phyloP scores from a whole-genome alignment of 2,113 vertebrate genomes.

The Platysteira castanea region DNA sequence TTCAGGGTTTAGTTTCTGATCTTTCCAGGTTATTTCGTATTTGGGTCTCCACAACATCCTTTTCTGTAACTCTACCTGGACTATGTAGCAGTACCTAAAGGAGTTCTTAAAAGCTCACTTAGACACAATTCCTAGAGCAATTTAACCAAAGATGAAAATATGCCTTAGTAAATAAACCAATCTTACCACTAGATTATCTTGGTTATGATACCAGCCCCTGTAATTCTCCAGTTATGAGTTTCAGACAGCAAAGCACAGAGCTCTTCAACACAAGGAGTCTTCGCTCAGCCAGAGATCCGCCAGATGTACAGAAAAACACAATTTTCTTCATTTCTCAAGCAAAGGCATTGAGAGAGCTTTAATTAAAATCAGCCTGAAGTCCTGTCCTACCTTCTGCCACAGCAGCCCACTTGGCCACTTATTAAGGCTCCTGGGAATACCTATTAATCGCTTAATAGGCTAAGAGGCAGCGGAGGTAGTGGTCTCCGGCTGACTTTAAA shows the following conservation, averaged over 20 bases:
- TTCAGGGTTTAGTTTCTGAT: not conserved
- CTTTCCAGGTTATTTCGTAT: not conserved
- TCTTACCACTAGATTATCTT: not conserved
- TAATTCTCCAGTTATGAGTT: not conserved
- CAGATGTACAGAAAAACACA: not conserved
- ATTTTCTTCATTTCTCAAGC: not conserved
- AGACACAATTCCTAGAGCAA: not conserved
- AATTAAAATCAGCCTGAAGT: not conserved
- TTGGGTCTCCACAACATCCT: not conserved
- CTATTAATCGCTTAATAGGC: slow-evolving; percentile 47
- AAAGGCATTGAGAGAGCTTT: not conserved
- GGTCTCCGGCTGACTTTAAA: not conserved
- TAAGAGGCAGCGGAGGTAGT: slow-evolving; percentile 40
- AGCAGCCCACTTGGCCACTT: slow-evolving; percentile 58
- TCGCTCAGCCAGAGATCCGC: not conserved
- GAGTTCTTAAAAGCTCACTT: not conserved
- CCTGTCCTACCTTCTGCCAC: slow-evolving; percentile 43
- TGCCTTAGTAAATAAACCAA: not conserved
- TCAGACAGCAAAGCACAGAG: not conserved
- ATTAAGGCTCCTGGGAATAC: slow-evolving; percentile 57
- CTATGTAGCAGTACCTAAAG: not conserved
- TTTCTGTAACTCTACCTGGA: not conserved
- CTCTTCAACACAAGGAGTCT: not conserved
- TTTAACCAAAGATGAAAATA: not conserved
- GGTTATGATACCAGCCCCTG: not conserved